Evolutionary conservation across 2,888 invertebrate species (phyloP).

Genomic region (Drosophila cracens): DNA sequence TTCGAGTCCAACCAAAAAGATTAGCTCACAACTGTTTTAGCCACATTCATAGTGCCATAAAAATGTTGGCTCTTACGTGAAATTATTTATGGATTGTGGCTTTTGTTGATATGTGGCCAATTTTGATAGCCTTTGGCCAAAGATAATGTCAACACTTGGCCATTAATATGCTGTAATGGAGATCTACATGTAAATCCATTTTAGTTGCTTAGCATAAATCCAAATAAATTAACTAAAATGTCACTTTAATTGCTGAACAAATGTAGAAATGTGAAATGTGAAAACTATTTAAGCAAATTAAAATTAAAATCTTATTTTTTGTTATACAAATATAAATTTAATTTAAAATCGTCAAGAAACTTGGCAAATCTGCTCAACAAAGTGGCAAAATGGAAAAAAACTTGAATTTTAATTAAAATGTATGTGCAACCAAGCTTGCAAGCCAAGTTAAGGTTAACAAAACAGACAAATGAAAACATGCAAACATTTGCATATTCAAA

Average conservation of each 20-base stretch:
- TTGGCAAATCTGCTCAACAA: neutral
- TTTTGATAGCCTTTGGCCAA: conserved; percentile 13
- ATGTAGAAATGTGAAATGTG: neutral
- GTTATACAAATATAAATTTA: neutral
- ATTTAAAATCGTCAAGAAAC: neutral
- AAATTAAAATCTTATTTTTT: neutral
- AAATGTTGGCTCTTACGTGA: conserved; percentile 13
- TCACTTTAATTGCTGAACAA: neutral
- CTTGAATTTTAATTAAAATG: neutral
- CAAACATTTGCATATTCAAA: conserved; percentile 20
- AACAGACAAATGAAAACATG: conserved; percentile 8
- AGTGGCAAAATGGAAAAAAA: neutral
- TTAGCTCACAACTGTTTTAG: conserved; percentile 37
- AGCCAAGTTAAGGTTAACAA: neutral
- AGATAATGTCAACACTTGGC: conserved; percentile 29
- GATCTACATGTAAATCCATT: neutral
- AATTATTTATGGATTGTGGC: conserved; percentile 29
- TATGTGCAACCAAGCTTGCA: neutral
- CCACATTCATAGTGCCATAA: conserved; percentile 15
- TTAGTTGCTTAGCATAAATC: neutral
- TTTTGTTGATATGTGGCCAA: conserved; percentile 13
- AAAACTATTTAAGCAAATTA: neutral
- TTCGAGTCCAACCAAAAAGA: conserved; percentile 27
- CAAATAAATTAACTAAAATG: neutral
- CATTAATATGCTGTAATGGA: conserved; percentile 6